Evolutionary conservation across 2,888 invertebrate species (phyloP), one percentile per base, ranked within the genome.

Genomic region (Lydus trimaculatus): DNA sequence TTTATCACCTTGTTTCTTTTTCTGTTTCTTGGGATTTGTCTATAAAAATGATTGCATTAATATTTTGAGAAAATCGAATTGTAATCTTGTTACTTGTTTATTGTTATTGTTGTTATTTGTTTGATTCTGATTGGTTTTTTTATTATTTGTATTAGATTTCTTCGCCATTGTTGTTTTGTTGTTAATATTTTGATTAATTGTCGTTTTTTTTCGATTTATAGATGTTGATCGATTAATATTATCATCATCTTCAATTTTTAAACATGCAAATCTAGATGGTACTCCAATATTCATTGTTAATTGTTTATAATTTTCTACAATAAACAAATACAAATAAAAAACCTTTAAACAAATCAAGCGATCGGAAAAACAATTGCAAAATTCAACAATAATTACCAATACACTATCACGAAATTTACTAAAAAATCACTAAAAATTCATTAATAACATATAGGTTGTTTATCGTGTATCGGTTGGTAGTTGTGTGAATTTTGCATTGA

Each of bases 231-330:
- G 85, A 71, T 84, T 86, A 43, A 5, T 43, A 5, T n/a, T 5
- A 73, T 92, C 92, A 75, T 93, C 93, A 77, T 92, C 92, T 79
- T 93, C 93, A 66, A 92, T 89, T 84, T 90, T 90, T 63, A 94
- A 87, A 72, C 92, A 90, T 69, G 93, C 91, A 84, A 93, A 94
- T 78, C 93, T 87, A 28, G 93, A 93, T 73, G 91, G 90, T 64
- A 91, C 88, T 52, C 90, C 87, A 79, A 89, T 88, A 86, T 90
- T 89, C 73, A 73, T 72, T 67, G 61, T 64, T 60, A 68, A 3
- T 52, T 23, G 20, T 52, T 23, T 20, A 52, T n/a, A 52, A 23
- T 52, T 11, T 23, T 20, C 11, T 17, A 17, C 11, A 52, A 20
- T 52, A 9, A 23, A 52, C 11, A 52, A 52, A 11, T n/a, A 7